These are phyloP conservation scores for Agelas oroides DNA, from an alignment of 37 sponge, comb jelly and placozoan species.

Conservation along the genomic window DNA sequence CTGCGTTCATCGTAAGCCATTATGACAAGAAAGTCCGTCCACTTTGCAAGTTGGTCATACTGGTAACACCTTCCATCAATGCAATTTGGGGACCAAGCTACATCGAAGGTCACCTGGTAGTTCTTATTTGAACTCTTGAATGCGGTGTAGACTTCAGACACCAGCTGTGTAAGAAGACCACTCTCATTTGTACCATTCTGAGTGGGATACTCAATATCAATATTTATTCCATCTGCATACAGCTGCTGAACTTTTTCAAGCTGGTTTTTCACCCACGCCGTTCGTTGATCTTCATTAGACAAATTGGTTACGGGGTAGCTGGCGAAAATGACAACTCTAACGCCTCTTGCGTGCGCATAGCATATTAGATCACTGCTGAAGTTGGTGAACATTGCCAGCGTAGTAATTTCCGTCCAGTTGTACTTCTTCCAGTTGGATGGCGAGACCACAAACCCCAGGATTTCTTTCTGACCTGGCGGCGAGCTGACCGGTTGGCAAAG, in stretches of 20 bases:
- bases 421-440: slow-evolving; percentile 65
- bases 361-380: slow-evolving; percentile 56
- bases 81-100: slow-evolving; percentile 87
- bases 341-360: slow-evolving; percentile 63
- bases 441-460: slow-evolving; percentile 62
- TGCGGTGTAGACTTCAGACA: slow-evolving; percentile 31
- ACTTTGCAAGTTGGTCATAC: slow-evolving; percentile 31
- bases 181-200: slow-evolving; percentile 19
- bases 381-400: slow-evolving; percentile 67
- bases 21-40: slow-evolving; percentile 75
- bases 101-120: slow-evolving; percentile 81
- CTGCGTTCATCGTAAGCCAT: slow-evolving; percentile 94
- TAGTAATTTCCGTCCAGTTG: slow-evolving; percentile 76
- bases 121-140: slow-evolving; percentile 52
- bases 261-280: slow-evolving; percentile 40
- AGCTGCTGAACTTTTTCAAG: slow-evolving; percentile 30
- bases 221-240: slow-evolving; percentile 82
- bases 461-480: slow-evolving; percentile 27
- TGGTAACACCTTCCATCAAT: slow-evolving; percentile 87
- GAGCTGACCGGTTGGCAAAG: slow-evolving; percentile 59
- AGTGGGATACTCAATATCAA: slow-evolving; percentile 78
- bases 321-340: slow-evolving; percentile 61
- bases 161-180: slow-evolving; percentile 32
- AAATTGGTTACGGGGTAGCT: slow-evolving; percentile 36
- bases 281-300: not conserved